Base-by-base conservation (phyloP, 2,888 invertebrate genomes). In the Mechanitis mazaeus region DNA sequence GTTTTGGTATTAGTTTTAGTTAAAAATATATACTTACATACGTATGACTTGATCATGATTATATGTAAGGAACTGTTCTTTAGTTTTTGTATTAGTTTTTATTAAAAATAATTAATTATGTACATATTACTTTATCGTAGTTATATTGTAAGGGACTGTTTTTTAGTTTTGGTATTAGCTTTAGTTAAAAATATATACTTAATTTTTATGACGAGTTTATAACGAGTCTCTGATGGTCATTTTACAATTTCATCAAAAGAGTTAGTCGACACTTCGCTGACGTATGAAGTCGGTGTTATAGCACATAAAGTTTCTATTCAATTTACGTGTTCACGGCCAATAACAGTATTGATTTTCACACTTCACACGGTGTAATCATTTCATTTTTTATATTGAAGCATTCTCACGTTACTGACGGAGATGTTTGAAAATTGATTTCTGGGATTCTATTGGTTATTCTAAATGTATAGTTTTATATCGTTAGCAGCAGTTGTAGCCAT, bases 291-390 rank as follows among this genome's bases (percentile, higher is more conserved):
- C 31, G 50, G 7, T 50, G 28, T 31, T 3, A 31, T 31, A 28
- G 9, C 7, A 2, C 31, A 50, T 31, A 42, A 42, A 42, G 42
- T 11, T 76, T 77, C 75, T 75, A 73, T 75, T 72, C 70, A 69
- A 66, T 72, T 68, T 68, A 71, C 69, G 65, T 70, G 71, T 69
- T 72, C 66, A 71, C 68, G 72, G 75, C 72, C 68, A 71, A 71
- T 69, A 72, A 69, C 67, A 68, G 73, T 77, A 79, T 80, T 73
- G 77, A 75, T 82, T 80, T 79, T 74, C 73, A 76, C 70, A 76
- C 76, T 83, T 84, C 80, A 78, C 83, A 83, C 81, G 77, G 74
- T 67, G 65, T 75, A 72, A 75, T 79, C 74, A 71, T 67, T 71
- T 74, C 72, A 75, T 71, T 71, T 71, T 69, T 68, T 71, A 71